Base-by-base conservation (phyloP, 2,797 vertebrate genomes). In the Sciurus vulgaris region DNA sequence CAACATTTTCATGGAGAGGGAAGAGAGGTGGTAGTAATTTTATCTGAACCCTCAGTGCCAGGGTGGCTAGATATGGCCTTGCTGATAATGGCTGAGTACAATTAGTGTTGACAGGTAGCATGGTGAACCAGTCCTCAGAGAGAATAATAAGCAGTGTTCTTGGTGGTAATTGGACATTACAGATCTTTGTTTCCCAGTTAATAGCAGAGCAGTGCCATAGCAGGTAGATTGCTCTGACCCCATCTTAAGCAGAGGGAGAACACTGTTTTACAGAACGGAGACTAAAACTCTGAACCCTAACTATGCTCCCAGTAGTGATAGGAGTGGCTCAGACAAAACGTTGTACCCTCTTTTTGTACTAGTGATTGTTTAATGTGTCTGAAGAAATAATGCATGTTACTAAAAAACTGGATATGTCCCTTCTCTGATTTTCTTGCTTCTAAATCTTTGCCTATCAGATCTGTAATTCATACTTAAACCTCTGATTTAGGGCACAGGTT, bases 371-470 rank as follows among this genome's bases (percentile, higher is more conserved):
- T 15, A 33, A 0, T 61, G 7, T 83, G 76, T 18, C 72, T 70
- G 26, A 22, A 33, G 18, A 87, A 76, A 47, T 72, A 83, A 12
- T n/a, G 44, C 26, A 14, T 41, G 41, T 49, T 63, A 41, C 28
- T 63, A 20, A 18, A 85, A 92, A 65, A 56, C 70, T 59, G 26
- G 65, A 51, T 41, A n/a, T 33, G 8, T 24, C 67, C 15, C 44
- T 87, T 69, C 56, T 51, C 88, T 95, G 30, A 47, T 67, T 56
- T 86, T 49, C 33, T 91, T 96, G 38, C 9, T 88, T 70, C 35
- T 18, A 2, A 44, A 14, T 28, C 73, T 70, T 94, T 38, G 77
- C 17, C n/a, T 69, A 2, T 79, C 17, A 2, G 30, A 38, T 69
- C 49, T 56, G 1, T 72, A 79, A 69, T n/a, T 17, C 15, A n/a